A percentile compares a stretch with the other conserved stretches of the same genome.
These are phyloP conservation scores for Gymnoscelis rufifasciata DNA, from an alignment of 2,888 invertebrate species.

Conservation along the genomic window DNA sequence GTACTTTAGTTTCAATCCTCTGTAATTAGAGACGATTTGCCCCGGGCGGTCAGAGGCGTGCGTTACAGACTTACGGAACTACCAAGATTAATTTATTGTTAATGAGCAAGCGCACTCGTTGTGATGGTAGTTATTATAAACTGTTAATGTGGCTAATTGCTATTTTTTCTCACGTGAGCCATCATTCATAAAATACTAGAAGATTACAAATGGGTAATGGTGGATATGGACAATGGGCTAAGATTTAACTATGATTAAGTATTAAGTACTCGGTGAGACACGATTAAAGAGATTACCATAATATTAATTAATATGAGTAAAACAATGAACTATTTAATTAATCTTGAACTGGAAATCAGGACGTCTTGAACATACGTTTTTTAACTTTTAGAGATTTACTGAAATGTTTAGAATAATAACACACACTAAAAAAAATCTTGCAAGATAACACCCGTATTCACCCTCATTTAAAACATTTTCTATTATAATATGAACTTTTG, in stretches of 20 bases:
- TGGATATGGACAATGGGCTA: slow-evolving; percentile 1
- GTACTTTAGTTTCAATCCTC: slow-evolving; percentile 1
- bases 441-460: no score
- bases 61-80: slow-evolving; percentile 27
- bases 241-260: background rate
- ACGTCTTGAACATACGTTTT: no score
- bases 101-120: slow-evolving; percentile 49
- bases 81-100: slow-evolving; percentile 63
- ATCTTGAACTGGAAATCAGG: no score
- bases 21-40: slow-evolving; percentile 14
- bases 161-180: slow-evolving; percentile 21
- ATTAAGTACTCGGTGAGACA: no score
- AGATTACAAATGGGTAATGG: background rate
- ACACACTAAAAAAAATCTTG: no score
- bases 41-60: slow-evolving; percentile 30
- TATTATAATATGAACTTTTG: no score
- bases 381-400: no score
- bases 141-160: slow-evolving; percentile 26
- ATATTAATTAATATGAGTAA: no score
- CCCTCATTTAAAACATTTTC: no score
- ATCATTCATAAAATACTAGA: slow-evolving; percentile 4
- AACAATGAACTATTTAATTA: no score
- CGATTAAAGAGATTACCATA: background rate
- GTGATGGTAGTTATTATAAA: slow-evolving; percentile 29
- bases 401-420: no score